Conservation (phyloP, 2,888 invertebrate species). For the Cenopis cana region DNA sequence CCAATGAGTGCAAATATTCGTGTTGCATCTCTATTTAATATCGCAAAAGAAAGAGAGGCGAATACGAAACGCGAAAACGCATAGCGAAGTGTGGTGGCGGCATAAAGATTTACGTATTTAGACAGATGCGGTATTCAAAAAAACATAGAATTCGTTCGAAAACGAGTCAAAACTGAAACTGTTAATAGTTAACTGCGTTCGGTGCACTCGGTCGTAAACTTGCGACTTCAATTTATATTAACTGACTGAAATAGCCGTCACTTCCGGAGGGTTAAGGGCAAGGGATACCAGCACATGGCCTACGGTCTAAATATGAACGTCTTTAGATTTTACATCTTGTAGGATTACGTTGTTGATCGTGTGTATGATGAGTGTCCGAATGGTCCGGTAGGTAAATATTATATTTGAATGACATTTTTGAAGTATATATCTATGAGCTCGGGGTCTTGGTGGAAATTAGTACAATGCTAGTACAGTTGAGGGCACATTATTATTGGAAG, state of each 20-base stretch:
- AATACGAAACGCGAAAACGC: no score
- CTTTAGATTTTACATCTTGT: constrained; percentile 20
- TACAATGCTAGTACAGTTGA: no score
- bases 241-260: constrained; percentile 68
- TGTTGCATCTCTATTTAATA: no score
- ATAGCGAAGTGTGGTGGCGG: no score
- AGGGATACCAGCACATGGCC: constrained; percentile 43
- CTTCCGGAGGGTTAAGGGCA: constrained; percentile 59
- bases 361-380: neutral
- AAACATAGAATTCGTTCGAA: neutral
- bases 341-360: neutral
- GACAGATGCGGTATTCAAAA: neutral
- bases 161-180: constrained; percentile 8
- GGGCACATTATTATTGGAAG: no score
- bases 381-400: no score
- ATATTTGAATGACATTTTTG: no score
- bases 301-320: constrained; percentile 37
- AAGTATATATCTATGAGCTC: no score
- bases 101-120: neutral
- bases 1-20: no score
- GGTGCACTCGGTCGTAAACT: constrained; percentile 44
- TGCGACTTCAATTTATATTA: constrained; percentile 68
- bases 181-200: constrained; percentile 27
- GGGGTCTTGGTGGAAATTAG: no score
- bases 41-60: no score